A percentile compares a stretch with the other conserved stretches of the same genome.
Conservation (phyloP, 2,888 invertebrate species). For the Agrenia bidenticulata region DNA sequence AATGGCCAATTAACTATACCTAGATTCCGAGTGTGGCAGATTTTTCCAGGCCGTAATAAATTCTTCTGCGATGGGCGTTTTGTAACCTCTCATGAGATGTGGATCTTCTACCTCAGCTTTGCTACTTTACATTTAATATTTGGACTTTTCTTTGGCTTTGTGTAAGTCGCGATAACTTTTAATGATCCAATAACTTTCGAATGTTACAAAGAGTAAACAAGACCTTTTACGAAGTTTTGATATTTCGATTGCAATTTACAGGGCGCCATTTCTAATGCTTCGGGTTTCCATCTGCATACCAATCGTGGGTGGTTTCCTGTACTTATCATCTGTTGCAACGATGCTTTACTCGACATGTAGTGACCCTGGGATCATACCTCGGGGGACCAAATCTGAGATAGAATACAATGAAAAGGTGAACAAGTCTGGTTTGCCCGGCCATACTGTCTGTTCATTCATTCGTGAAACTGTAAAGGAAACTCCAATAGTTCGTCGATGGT, state of each 20-base stretch:
- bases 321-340: not conserved
- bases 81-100: not conserved
- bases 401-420: not conserved
- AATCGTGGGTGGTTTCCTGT: not conserved
- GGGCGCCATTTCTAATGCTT: not conserved
- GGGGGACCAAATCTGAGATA: constrained; percentile 8
- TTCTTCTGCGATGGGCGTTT: constrained; percentile 19
- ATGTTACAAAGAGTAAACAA: not conserved
- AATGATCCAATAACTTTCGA: not conserved
- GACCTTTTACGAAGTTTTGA: too few species aligned
- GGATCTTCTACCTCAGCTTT: constrained; percentile 11
- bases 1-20: not conserved
- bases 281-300: not conserved
- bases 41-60: constrained; percentile 18
- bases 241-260: not conserved
- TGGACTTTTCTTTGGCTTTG: not conserved
- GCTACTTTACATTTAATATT: constrained; percentile 5
- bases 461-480: not conserved
- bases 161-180: constrained; percentile 2
- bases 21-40: constrained; percentile 13
- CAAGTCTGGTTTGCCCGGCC: not conserved
- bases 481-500: not conserved
- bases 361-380: constrained; percentile 26
- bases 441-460: not conserved
- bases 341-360: constrained; percentile 7